These are phyloP conservation scores for Channa maculata DNA, from an alignment of 2,113 vertebrate species.

Conservation along the genomic window DNA sequence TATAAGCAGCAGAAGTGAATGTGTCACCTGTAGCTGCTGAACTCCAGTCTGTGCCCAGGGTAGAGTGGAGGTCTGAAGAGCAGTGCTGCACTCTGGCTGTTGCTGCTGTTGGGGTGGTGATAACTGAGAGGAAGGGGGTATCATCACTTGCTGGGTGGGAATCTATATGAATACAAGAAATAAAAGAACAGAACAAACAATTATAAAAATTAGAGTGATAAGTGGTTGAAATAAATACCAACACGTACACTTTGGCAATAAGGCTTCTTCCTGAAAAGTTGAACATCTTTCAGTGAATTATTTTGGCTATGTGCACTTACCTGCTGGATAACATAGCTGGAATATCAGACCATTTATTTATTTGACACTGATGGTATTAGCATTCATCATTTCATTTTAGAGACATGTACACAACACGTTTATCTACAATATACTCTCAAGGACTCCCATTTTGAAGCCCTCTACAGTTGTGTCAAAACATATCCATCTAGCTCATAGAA, in stretches of 20 bases:
- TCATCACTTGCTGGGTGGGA: conserved; percentile 59
- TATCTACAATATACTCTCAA: not conserved
- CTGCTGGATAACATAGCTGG: conserved; percentile 9
- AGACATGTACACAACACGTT: conserved; percentile 1
- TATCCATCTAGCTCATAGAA: not conserved
- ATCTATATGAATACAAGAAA: conserved; percentile 40
- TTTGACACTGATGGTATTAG: not conserved
- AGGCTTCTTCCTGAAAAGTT: conserved; percentile 13
- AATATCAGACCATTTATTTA: conserved; percentile 5
- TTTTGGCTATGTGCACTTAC: conserved; percentile 49
- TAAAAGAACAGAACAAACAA: conserved; percentile 3
- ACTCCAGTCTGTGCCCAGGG: conserved; percentile 49
- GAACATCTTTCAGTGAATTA: not conserved
- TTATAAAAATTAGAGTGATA: not conserved
- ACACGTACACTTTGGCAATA: not conserved
- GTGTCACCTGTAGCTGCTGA: conserved; percentile 75
- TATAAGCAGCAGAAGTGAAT: not conserved
- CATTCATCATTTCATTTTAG: not conserved
- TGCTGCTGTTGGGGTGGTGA: conserved; percentile 58
- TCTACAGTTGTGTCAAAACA: not conserved
- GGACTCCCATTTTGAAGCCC: not conserved
- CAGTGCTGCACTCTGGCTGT: conserved; percentile 61
- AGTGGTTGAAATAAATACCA: not conserved
- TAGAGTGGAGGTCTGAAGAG: conserved; percentile 47
- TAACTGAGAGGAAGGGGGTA: conserved; percentile 63